Evolutionary conservation across 2,888 invertebrate genomes (phyloP).

Genomic region (Allolobophora icterica): DNA sequence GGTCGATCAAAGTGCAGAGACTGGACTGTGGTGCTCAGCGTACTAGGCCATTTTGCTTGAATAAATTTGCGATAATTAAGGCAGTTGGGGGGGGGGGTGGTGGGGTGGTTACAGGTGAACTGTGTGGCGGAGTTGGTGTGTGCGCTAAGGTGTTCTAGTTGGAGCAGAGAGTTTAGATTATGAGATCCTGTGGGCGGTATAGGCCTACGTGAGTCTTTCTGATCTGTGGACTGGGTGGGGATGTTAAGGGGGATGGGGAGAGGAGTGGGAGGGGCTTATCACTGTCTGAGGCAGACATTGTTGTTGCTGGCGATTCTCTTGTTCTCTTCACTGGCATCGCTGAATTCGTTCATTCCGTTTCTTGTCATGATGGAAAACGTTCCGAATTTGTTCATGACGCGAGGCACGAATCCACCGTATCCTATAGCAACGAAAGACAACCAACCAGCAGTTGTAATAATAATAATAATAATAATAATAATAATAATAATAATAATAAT

Average conservation of each 20-base stretch:
- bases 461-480: too few species aligned
- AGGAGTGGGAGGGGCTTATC: neutral
- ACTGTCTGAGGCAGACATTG: neutral
- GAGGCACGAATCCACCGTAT: conserved; percentile 20
- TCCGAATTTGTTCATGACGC: conserved; percentile 14
- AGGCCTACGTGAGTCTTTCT: too few species aligned
- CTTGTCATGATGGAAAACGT: neutral
- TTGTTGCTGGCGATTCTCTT: neutral
- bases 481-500: too few species aligned
- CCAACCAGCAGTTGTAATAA: neutral
- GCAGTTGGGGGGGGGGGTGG: too few species aligned
- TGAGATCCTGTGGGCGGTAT: too few species aligned
- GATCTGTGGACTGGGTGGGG: neutral
- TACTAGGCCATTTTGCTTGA: neutral
- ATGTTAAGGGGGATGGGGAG: neutral
- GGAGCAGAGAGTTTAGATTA: too few species aligned
- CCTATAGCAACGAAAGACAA: neutral
- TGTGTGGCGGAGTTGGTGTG: too few species aligned
- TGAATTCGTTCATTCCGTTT: conserved; percentile 24
- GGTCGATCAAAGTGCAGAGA: too few species aligned
- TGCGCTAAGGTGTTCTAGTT: too few species aligned
- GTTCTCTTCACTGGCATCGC: neutral
- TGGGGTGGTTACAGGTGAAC: too few species aligned
- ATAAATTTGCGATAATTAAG: neutral
- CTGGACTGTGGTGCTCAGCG: too few species aligned